Conservation (phyloP, 2,888 invertebrate genomes). For the Cheilosia impressa region DNA sequence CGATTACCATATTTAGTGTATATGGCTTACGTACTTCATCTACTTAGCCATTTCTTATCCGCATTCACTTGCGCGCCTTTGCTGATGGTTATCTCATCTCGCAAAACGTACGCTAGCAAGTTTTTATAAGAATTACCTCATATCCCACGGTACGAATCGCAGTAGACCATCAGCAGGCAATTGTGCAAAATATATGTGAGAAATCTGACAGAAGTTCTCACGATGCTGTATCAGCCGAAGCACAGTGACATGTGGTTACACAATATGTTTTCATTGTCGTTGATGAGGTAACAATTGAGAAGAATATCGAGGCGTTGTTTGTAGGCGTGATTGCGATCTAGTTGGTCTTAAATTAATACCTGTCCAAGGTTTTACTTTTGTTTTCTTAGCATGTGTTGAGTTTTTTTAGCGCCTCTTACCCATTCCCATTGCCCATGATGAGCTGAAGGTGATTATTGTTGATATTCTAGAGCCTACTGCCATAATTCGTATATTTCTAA, state of each 20-base stretch:
- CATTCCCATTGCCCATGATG: background rate
- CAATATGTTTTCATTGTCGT: slow-evolving; percentile 38
- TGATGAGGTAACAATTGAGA: slow-evolving; percentile 23
- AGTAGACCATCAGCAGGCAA: slow-evolving; percentile 24
- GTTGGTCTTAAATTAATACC: background rate
- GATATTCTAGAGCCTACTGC: background rate
- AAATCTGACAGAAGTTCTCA: slow-evolving; percentile 20
- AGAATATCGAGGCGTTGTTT: background rate
- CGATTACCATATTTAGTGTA: no score
- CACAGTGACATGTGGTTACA: slow-evolving; percentile 33
- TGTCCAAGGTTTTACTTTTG: slow-evolving; percentile 10
- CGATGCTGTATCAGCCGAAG: background rate
- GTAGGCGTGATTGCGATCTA: background rate
- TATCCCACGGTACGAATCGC: slow-evolving; percentile 33
- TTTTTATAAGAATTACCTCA: slow-evolving; percentile 24
- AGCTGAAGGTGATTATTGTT: background rate
- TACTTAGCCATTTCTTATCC: background rate
- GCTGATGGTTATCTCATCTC: background rate
- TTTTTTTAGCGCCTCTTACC: background rate
- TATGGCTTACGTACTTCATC: no score
- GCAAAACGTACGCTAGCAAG: background rate
- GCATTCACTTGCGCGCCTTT: background rate
- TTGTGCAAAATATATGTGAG: slow-evolving; percentile 43
- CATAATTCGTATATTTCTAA: background rate
- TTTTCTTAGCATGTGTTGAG: no score